Evolutionary conservation across 2,113 vertebrate genomes (phyloP).

Genomic region (Trochalopteron elliotii): DNA sequence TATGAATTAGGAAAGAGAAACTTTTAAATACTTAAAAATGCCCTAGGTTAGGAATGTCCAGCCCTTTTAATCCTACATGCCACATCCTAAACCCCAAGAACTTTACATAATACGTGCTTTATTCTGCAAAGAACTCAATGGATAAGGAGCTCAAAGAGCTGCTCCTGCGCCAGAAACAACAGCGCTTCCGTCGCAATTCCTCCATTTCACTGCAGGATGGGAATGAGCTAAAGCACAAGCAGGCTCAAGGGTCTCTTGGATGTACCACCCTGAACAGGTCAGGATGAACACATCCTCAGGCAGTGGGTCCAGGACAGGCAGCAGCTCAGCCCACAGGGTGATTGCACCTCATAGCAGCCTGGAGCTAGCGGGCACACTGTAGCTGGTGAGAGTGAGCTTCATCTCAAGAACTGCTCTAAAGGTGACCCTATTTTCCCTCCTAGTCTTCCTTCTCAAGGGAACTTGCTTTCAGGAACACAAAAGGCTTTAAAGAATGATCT

Average conservation of each 20-base stretch:
- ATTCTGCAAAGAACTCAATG: rapidly evolving
- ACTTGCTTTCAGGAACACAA: not conserved
- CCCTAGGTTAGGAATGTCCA: not conserved
- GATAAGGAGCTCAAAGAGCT: not conserved
- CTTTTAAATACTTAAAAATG: not conserved
- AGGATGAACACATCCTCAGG: not conserved
- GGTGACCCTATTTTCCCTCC: not conserved
- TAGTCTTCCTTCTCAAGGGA: not conserved
- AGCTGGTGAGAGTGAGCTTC: not conserved
- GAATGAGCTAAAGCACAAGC: not conserved
- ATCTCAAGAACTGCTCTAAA: not conserved
- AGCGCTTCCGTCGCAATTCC: rapidly evolving
- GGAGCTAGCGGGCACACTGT: rapidly evolving
- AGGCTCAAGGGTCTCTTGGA: not conserved
- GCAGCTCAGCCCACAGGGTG: not conserved
- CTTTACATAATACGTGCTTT: not conserved
- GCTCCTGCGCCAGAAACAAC: not conserved
- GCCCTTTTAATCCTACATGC: not conserved
- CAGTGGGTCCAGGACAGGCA: rapidly evolving
- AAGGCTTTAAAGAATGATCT: not conserved
- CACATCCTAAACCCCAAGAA: not conserved
- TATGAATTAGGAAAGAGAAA: not conserved
- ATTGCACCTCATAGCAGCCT: not conserved
- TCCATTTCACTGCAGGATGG: not conserved
- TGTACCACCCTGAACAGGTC: not conserved